Evolutionary conservation across 1,140 invertebrate species (phyloP).

Genomic region (Pseudomyrmex sp.): DNA sequence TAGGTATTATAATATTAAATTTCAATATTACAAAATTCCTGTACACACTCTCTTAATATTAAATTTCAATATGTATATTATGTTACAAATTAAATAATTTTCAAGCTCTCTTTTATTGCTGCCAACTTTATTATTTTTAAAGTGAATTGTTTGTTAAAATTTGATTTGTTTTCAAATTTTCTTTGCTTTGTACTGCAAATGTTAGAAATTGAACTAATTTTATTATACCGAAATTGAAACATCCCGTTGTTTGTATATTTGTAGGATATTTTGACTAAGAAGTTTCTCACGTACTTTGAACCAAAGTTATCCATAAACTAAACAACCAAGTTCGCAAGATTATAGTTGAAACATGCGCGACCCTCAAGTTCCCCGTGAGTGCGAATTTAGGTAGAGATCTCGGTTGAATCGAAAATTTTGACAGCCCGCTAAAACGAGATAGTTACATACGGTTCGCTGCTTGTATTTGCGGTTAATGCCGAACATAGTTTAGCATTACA

Average conservation of each 20-base stretch:
- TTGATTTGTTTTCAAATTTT: conserved; percentile 1
- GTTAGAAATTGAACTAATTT: conserved; percentile 28
- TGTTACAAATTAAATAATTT: too few species aligned
- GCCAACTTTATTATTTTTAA: neutral
- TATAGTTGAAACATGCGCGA: conserved; percentile 36
- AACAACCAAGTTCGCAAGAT: conserved; percentile 51
- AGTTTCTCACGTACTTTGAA: conserved; percentile 46
- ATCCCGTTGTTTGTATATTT: conserved; percentile 17
- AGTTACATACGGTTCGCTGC: conserved; percentile 32
- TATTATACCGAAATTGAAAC: conserved; percentile 59
- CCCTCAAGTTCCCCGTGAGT: conserved; percentile 30
- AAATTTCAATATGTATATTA: too few species aligned
- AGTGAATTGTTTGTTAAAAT: neutral
- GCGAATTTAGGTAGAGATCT: conserved; percentile 44
- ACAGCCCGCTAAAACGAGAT: conserved; percentile 45
- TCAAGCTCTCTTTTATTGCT: too few species aligned
- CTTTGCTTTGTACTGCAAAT: neutral
- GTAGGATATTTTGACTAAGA: conserved; percentile 50
- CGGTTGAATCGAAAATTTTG: conserved; percentile 45
- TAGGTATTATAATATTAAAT: too few species aligned
- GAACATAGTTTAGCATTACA: conserved; percentile 39
- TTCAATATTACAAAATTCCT: too few species aligned
- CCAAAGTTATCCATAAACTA: conserved; percentile 56
- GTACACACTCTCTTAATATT: too few species aligned
- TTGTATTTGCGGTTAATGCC: conserved; percentile 37